These are phyloP conservation scores for Schizotus pectinicornis DNA, from an alignment of 2,888 invertebrate genomes.

Conservation along the genomic window DNA sequence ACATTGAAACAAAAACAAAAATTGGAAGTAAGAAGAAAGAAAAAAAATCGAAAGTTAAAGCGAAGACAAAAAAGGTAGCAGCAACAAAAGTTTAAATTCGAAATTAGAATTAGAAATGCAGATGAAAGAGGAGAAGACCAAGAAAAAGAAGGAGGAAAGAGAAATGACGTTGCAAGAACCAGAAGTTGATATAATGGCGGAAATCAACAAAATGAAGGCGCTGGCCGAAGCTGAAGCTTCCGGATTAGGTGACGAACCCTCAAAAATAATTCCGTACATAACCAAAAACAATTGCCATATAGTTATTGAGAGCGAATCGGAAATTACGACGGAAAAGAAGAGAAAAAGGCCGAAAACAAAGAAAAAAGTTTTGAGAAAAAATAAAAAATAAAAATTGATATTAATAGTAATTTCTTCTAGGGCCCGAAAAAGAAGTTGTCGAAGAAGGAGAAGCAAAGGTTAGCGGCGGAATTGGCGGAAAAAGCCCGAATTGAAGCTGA, in stretches of 20 bases:
- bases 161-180: no score
- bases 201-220: slow-evolving; percentile 7
- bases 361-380: background rate
- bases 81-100: no score
- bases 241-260: no score
- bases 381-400: slow-evolving; percentile 2
- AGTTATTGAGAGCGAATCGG: background rate
- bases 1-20: slow-evolving; percentile 50
- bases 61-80: background rate
- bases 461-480: slow-evolving; percentile 40
- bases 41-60: background rate
- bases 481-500: slow-evolving; percentile 39
- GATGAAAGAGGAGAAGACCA: background rate
- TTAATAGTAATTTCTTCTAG: slow-evolving; percentile 7
- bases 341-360: background rate
- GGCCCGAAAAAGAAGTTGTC: slow-evolving; percentile 25
- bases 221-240: slow-evolving; percentile 1
- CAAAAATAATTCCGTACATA: background rate
- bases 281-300: background rate
- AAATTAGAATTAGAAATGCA: no score
- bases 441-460: slow-evolving; percentile 15
- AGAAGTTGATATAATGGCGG: background rate
- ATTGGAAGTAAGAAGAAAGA: background rate
- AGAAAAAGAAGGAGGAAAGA: slow-evolving; percentile 1
- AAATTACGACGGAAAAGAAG: background rate